Percentiles rank a stretch among this genome's conserved stretches.
Conservation (phyloP, 1,140 invertebrate species). For the Chrysopa pallens region DNA sequence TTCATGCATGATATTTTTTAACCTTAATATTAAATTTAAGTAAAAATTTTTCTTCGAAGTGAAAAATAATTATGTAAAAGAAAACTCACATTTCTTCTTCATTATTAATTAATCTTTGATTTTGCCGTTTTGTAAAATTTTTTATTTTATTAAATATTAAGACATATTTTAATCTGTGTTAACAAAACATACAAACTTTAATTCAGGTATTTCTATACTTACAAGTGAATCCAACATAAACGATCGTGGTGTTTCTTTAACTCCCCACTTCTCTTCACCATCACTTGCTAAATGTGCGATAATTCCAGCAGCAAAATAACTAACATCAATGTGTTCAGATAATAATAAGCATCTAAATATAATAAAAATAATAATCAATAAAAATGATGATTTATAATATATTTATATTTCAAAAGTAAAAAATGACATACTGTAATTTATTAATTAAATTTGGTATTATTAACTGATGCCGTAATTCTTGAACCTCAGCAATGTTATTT, state of each 20-base stretch:
- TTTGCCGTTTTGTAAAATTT: too few relatives aligned
- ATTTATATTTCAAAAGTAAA: neutral
- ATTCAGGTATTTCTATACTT: slow-evolving; percentile 6
- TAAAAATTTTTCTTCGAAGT: too few relatives aligned
- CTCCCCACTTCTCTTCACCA: slow-evolving; percentile 30
- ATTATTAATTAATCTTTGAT: too few relatives aligned
- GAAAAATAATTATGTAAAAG: too few relatives aligned
- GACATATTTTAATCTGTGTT: too few relatives aligned
- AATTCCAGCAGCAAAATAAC: slow-evolving; percentile 71
- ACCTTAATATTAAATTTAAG: too few relatives aligned
- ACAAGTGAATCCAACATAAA: slow-evolving; percentile 37
- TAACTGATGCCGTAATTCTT: slow-evolving; percentile 16
- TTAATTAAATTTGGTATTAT: slow-evolving; percentile 24
- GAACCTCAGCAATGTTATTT: slow-evolving; percentile 70
- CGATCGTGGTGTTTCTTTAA: slow-evolving; percentile 17
- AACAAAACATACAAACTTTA: too few relatives aligned
- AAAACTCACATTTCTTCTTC: too few relatives aligned
- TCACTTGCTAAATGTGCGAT: slow-evolving; percentile 58
- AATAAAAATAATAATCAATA: neutral
- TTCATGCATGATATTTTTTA: too few relatives aligned
- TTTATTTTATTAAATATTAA: too few relatives aligned
- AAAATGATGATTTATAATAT: neutral
- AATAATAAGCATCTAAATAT: slow-evolving; percentile 25
- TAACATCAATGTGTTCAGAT: slow-evolving; percentile 57
- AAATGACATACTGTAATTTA: slow-evolving; percentile 28